Evolutionary conservation across 2,888 invertebrate species (phyloP).

Genomic region (Palloptera scutellata): DNA sequence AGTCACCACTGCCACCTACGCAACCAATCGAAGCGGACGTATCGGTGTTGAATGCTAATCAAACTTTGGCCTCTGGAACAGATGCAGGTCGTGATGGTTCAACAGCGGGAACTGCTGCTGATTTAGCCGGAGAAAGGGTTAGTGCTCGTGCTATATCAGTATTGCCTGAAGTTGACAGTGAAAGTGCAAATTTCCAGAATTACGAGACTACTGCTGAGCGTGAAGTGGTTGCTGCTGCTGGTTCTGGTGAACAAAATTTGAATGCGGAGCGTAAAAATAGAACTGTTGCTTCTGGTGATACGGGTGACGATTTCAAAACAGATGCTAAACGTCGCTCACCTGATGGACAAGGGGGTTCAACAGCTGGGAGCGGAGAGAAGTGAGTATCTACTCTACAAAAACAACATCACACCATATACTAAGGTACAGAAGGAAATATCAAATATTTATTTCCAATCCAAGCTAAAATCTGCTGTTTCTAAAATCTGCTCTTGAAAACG

Average conservation of each 20-base stretch:
- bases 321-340: constrained; percentile 56
- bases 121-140: constrained; percentile 58
- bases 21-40: constrained; percentile 63
- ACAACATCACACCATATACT: too few species aligned
- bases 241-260: constrained; percentile 24
- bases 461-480: too few species aligned
- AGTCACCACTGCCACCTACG: constrained; percentile 55
- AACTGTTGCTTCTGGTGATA: constrained; percentile 28
- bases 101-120: constrained; percentile 27
- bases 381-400: too few species aligned
- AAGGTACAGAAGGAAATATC: too few species aligned
- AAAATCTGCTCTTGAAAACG: too few species aligned
- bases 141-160: constrained; percentile 66
- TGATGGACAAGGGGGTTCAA: constrained; percentile 57
- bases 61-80: constrained; percentile 24
- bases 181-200: constrained; percentile 67
- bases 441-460: too few species aligned
- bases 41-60: constrained; percentile 52
- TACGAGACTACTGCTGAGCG: constrained; percentile 37
- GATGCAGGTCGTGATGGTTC: constrained; percentile 10
- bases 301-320: constrained; percentile 46
- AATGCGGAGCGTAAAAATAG: not conserved
- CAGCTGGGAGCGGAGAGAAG: constrained; percentile 48
- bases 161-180: constrained; percentile 70
- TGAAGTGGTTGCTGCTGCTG: constrained; percentile 25